Evolutionary conservation across 2,888 invertebrate species (phyloP), one percentile per base, ranked within the genome.

Genomic region (Aspidiotus rigidus): DNA sequence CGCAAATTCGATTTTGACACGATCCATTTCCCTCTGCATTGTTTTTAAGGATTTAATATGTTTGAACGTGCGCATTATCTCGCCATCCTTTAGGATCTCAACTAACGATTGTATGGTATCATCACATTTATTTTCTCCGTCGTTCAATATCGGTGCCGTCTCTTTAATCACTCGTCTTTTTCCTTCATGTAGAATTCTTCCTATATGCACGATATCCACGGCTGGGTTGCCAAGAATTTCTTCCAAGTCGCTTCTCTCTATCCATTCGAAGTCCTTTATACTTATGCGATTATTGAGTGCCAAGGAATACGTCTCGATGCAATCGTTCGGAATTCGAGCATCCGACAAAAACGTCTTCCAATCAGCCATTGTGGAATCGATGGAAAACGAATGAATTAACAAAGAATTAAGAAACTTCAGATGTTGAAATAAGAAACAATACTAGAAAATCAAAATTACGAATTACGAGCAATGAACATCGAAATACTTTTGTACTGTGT

Each of bases 401-500:
- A 44, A 44, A 44, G 49, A 44, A 44, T 10, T 44, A 44, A 44
- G 49, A 44, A 44, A 44, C 49, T 11, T 44, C 49, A 44, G 49
- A 44, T 44, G 49, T 44, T 44, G 49, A 44, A 44, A 44, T 11
- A 44, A 44, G 49, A 44, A 44, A 44, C 49, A 44, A 44, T 44
- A 44, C 49, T 44, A 44, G 8, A 44, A 44, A 44, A 11, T 44
- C 11, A 10, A 44, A 44, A 44, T 44, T 44, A 44, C 49, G 49
- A 44, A n/a, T n/a, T n/a, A n/a, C n/a, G n/a, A n/a, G 49, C 49
- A 44, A 44, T 44, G 49, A 44, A 44, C 49, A 44, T 44, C 49
- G 49, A 44, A 44, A 44, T 44, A 44, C 49, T 44, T 44, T 44
- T n/a, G n/a, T n/a, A n/a, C n/a, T n/a, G n/a, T n/a, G n/a, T n/a